These are phyloP conservation scores for Steinernema hermaphroditum DNA, from an alignment of 2,888 invertebrate genomes.

Conservation along the genomic window DNA sequence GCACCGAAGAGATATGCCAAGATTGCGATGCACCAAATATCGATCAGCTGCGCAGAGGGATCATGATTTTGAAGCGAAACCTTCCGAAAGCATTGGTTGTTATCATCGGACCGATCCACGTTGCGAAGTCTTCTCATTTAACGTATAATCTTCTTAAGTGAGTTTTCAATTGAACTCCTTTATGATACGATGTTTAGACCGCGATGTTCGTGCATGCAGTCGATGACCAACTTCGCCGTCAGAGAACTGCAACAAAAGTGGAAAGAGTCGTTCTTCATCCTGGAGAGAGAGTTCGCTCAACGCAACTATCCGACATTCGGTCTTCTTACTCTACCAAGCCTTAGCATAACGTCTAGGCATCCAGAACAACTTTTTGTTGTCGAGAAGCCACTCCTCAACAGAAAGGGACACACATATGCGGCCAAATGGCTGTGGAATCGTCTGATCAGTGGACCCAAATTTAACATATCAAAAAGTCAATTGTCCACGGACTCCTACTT, in stretches of 20 bases:
- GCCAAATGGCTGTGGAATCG: conserved; percentile 66
- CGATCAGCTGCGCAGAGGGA: conserved; percentile 47
- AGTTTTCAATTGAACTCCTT: neutral
- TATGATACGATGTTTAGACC: conserved; percentile 47
- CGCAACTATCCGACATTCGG: conserved; percentile 55
- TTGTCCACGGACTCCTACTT: conserved; percentile 60
- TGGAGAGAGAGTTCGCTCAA: conserved; percentile 56
- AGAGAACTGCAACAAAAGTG: conserved; percentile 51
- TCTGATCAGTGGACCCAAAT: conserved; percentile 56
- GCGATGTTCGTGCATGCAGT: conserved; percentile 54
- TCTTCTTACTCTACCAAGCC: conserved; percentile 55
- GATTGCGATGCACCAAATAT: conserved; percentile 55
- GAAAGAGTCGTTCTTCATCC: conserved; percentile 48
- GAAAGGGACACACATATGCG: conserved; percentile 63
- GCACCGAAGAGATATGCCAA: conserved; percentile 59
- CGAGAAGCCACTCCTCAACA: conserved; percentile 55
- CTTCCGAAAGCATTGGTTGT: conserved; percentile 56
- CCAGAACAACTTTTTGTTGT: conserved; percentile 58
- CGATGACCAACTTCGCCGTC: conserved; percentile 52
- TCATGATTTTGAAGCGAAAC: conserved; percentile 50
- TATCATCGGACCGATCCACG: conserved; percentile 61
- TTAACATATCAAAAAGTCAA: conserved; percentile 52
- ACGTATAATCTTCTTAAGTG: conserved; percentile 61
- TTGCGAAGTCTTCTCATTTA: conserved; percentile 55
- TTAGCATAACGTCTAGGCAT: conserved; percentile 58